Evolutionary conservation across 2,888 invertebrate species (phyloP), one percentile per base, ranked within the genome.

Genomic region (Gasteruption jaculator): DNA sequence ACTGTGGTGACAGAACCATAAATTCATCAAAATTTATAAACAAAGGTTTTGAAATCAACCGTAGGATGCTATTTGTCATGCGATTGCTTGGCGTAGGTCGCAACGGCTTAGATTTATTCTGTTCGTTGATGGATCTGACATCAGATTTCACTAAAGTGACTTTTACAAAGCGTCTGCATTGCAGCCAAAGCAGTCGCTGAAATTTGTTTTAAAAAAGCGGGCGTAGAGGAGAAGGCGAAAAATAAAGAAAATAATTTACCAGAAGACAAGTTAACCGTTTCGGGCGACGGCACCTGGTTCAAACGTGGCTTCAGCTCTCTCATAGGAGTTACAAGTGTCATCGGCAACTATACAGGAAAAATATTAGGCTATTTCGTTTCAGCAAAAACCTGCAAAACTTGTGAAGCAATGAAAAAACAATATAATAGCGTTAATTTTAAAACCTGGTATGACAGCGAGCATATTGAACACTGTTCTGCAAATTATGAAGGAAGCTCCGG

Each of bases 21-120:
- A 27, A 53, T 19, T 53, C 52, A n/a, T 34, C 37, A 8, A 35
- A 35, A 5, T 29, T 45, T 12, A 45, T 48, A 18, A 38, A 48
- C 21, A 53, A 27, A 12, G 49, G 46, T n/a, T 50, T 36, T 35
- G 54, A 54, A 46, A 45, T 52, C 12, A 53, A 53, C 30, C 21
- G 49, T 15, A 31, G 51, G 31, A 49, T 54, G 26, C 48, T 50
- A 24, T 52, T 53, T 20, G 48, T 49, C 10, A 51, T 51, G 25
- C 25, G 46, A 39, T 45, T 54, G 11, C 18, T 54, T 10, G 48
- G 50, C 21, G 36, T 54, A 30, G 46, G 33, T 37, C 35, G 45
- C 40, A 38, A 53, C 41, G 47, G 54, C n/a, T 34, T 54, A 18
- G 51, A 51, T 30, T 19, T 54, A 8, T 54, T 54, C 45, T 46